Conservation (phyloP, 2,797 vertebrate species). For the Pseudomugil gertrudae region DNA sequence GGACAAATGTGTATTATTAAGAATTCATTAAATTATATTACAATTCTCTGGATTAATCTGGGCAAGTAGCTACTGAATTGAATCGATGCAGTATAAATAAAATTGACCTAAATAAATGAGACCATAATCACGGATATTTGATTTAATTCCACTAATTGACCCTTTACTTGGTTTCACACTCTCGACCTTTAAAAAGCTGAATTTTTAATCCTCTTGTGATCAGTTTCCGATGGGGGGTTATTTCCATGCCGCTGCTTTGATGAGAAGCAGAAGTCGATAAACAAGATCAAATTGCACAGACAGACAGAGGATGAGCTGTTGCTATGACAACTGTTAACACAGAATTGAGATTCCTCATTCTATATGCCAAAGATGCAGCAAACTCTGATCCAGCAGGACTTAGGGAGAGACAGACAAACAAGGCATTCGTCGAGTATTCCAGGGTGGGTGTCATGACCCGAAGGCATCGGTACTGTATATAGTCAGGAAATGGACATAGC, state of each 20-base stretch:
- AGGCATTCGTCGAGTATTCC: constrained; percentile 39
- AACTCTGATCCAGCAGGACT: constrained; percentile 45
- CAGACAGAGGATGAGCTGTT: constrained; percentile 62
- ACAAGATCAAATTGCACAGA: constrained; percentile 74
- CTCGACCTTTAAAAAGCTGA: not conserved
- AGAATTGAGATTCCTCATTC: constrained; percentile 53
- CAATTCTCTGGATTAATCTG: too few species aligned
- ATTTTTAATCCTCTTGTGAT: constrained; percentile 25
- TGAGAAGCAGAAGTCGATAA: constrained; percentile 63
- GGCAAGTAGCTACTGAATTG: too few species aligned
- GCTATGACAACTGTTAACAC: constrained; percentile 58
- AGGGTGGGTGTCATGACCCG: constrained; percentile 44
- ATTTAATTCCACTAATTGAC: not conserved
- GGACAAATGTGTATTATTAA: too few species aligned
- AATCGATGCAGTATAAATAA: not conserved
- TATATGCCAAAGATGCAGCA: constrained; percentile 36
- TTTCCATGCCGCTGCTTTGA: constrained; percentile 60
- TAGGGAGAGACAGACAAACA: constrained; percentile 48
- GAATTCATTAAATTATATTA: too few species aligned
- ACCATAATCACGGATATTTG: not conserved
- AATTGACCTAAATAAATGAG: not conserved
- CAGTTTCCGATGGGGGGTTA: constrained; percentile 39
- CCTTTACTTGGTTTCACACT: too few species aligned
- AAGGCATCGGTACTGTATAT: constrained; percentile 18
- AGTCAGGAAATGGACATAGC: not conserved